Evolutionary conservation across 2,797 vertebrate species (phyloP).

Genomic region (Lepidocolaptes lacrymiger): DNA sequence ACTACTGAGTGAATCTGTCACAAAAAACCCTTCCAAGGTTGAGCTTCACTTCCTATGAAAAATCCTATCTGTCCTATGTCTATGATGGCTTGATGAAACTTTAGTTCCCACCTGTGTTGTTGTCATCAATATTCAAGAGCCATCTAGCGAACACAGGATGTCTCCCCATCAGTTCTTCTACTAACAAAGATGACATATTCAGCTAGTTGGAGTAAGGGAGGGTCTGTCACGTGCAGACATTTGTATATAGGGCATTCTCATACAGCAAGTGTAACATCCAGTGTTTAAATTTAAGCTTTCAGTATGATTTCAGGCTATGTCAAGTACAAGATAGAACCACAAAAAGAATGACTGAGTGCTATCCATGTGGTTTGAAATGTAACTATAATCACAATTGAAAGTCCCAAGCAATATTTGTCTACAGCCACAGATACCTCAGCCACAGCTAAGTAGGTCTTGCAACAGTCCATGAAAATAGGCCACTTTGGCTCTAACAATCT

Average conservation of each 20-base stretch:
- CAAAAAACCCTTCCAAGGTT: background rate
- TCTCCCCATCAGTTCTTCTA: background rate
- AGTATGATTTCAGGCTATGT: background rate
- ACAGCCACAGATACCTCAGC: background rate
- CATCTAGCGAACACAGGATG: background rate
- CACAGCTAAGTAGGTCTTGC: background rate
- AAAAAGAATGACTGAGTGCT: background rate
- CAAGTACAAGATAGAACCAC: background rate
- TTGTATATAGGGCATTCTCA: background rate
- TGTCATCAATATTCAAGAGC: background rate
- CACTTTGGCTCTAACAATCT: background rate
- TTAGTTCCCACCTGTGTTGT: background rate
- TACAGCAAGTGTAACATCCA: background rate
- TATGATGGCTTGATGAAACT: background rate
- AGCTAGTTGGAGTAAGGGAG: background rate
- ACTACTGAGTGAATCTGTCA: background rate
- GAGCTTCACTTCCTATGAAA: background rate
- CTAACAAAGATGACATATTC: background rate
- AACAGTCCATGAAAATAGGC: conserved; percentile 38
- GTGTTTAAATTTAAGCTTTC: background rate
- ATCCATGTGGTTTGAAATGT: background rate
- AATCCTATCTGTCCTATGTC: background rate
- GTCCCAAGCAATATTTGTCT: background rate
- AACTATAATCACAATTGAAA: background rate
- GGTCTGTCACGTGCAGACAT: background rate